Evolutionary conservation across 2,888 invertebrate species (phyloP), one percentile per base, ranked within the genome.

Genomic region (Dryadula phaetusa): DNA sequence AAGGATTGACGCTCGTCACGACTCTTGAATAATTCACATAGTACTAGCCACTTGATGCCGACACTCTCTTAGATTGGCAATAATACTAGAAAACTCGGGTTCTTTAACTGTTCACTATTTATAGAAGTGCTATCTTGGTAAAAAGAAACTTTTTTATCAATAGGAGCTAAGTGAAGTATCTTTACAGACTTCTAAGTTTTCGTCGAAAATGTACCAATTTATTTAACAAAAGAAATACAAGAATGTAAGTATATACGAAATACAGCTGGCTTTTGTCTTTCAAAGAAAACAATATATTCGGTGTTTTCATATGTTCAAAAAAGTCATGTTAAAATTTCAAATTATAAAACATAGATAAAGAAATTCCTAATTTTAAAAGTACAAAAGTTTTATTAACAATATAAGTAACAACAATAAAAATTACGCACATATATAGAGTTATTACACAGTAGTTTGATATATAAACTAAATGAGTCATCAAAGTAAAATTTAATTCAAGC

Each of bases 11-110:
- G 62, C 56, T 42, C 52, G 67, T 49, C 63, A 67, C 58, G 62
- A 42, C 71, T 69, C 71, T 52, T 72, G 72, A 70, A 72, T 72
- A 71, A 72, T 72, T 72, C 72, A 72, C 64, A 37, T 32, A 49
- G 64, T 62, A 64, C 66, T 67, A 67, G 64, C 70, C 58, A 42
- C 61, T 52, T 53, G 52, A 42, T 18, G 62, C 68, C 70, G 65
- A 71, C 72, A 67, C 67, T 71, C 69, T 49, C 60, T 52, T 16
- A 68, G 67, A 72, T 70, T 71, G 66, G 54, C 69, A 54, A 67
- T 64, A 62, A 64, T 65, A 47, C 37, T 65, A 49, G 34, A 61
- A 52, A 58, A 63, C 54, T 63, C 52, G 46, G 62, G 25, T 52
- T 67, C 63, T 65, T 68, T 47, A 40, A 54, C 64, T 63, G 64